Evolutionary conservation across 2,797 vertebrate genomes (phyloP), one percentile per base, ranked within the genome.

Genomic region (Falco rusticolus): DNA sequence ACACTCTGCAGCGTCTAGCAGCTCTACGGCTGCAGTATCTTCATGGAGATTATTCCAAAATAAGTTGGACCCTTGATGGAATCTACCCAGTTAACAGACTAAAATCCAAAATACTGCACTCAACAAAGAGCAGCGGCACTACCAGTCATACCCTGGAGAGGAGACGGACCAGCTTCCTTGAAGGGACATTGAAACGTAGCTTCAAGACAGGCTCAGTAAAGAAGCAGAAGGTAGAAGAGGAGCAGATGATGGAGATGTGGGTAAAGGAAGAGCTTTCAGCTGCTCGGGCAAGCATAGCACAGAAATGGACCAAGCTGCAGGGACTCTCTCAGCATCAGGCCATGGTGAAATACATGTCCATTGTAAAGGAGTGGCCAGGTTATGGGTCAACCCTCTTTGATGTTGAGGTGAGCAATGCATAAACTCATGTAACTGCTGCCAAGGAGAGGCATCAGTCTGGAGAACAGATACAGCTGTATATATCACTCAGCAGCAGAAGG

Each of bases 181-280:
- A 99, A 20, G 99, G 99, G 45, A 99, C 99, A 0, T 97, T 99
- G 94, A 98, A 99, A 43, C 98, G 99, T 1, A 98, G 99, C 75
- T 98, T 99, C 96, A 99, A 99, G 97, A 98, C 99, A 1, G 99
- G 99, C 34, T 98, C 99, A 1, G 98, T 99, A 96, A 99, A 99
- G 97, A 99, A 99, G 96, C 99, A 99, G 97, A 99, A 98, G 81
- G 97, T 99, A 84, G 99, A 99, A 98, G 99, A 99, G 87, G 99
- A 99, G 96, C 99, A 99, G 98, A 99, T 99, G 99, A 85, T 99
- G 98, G 99, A 99, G 98, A 99, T 99, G 99, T 99, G 99, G 99
- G 98, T 99, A 68, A 99, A 99, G 94, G 99, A 99, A 97, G 99
- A 99, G 98, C 98, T 98, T 71, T 99, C 98, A 19, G 98, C 99